These are phyloP conservation scores for Agonopterix heracliana DNA, from an alignment of 2,888 invertebrate genomes.

Conservation along the genomic window DNA sequence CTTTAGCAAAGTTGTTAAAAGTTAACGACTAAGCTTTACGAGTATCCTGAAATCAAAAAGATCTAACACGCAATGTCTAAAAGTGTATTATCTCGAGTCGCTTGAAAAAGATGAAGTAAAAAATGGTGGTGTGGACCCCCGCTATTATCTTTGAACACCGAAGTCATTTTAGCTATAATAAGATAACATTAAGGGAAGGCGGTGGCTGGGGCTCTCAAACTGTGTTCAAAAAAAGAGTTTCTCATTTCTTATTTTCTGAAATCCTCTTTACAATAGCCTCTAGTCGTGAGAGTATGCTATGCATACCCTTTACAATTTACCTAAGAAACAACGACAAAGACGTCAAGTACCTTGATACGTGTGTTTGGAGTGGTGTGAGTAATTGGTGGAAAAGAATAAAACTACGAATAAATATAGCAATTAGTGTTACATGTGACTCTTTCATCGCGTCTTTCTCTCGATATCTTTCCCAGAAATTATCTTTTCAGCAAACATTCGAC, in stretches of 20 bases:
- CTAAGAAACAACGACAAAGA: too few species aligned
- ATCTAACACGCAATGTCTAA: constrained; percentile 62
- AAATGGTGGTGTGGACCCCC: constrained; percentile 49
- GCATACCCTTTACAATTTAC: too few species aligned
- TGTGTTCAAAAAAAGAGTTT: constrained; percentile 11
- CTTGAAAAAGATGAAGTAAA: constrained; percentile 52
- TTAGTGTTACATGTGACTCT: too few species aligned
- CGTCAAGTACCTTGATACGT: too few species aligned
- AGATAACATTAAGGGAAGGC: constrained; percentile 72
- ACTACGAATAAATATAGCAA: too few species aligned
- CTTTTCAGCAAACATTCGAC: too few species aligned
- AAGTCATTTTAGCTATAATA: constrained; percentile 77
- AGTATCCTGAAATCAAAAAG: constrained; percentile 46
- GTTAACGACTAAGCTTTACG: constrained; percentile 23
- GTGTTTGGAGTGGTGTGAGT: too few species aligned
- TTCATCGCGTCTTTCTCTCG: too few species aligned
- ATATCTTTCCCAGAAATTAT: too few species aligned
- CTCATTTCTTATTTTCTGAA: not conserved
- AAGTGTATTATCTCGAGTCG: constrained; percentile 52
- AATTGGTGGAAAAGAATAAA: too few species aligned
- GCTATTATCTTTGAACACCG: constrained; percentile 74
- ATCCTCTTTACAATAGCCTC: too few species aligned
- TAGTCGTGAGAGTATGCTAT: too few species aligned
- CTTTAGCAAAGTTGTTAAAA: constrained; percentile 19
- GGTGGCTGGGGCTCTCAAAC: constrained; percentile 40